Evolutionary conservation across 1,140 invertebrate genomes (phyloP).

Genomic region (Mamestra configurata): DNA sequence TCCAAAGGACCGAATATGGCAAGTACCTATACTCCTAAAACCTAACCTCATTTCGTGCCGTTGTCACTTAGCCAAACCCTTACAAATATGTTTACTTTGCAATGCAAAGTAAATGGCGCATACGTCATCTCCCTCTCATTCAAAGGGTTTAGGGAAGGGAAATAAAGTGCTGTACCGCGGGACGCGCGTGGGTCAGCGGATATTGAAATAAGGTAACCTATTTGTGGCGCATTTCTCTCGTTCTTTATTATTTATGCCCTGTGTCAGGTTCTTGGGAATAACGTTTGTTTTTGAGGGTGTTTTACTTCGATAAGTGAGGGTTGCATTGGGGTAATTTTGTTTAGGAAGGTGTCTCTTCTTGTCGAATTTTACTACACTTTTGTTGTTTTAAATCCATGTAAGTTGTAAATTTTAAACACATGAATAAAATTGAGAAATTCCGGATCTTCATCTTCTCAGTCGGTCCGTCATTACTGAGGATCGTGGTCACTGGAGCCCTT

Average conservation of each 20-base stretch:
- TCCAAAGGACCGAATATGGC: too few species aligned
- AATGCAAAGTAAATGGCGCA: constrained; percentile 24
- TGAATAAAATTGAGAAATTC: too few species aligned
- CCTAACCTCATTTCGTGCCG: background rate
- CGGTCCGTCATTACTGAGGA: too few species aligned
- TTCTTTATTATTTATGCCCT: constrained; percentile 39
- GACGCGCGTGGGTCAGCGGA: constrained; percentile 60
- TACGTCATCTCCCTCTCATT: constrained; percentile 16
- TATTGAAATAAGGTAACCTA: constrained; percentile 70
- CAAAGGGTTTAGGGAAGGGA: constrained; percentile 61
- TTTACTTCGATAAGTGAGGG: background rate
- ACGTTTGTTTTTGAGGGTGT: background rate
- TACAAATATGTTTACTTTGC: constrained; percentile 21
- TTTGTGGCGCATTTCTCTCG: constrained; percentile 35
- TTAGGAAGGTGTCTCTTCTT: background rate
- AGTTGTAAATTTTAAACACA: too few species aligned
- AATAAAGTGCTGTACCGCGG: constrained; percentile 65
- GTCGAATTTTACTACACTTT: background rate
- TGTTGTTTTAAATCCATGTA: too few species aligned
- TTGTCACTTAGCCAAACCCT: constrained; percentile 6
- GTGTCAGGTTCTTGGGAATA: background rate
- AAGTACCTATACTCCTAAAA: background rate
- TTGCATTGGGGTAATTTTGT: background rate
- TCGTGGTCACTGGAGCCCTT: too few species aligned
- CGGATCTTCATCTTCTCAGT: too few species aligned